These are phyloP conservation scores for Agriotes lineatus DNA, from an alignment of 2,888 invertebrate genomes.

Conservation along the genomic window DNA sequence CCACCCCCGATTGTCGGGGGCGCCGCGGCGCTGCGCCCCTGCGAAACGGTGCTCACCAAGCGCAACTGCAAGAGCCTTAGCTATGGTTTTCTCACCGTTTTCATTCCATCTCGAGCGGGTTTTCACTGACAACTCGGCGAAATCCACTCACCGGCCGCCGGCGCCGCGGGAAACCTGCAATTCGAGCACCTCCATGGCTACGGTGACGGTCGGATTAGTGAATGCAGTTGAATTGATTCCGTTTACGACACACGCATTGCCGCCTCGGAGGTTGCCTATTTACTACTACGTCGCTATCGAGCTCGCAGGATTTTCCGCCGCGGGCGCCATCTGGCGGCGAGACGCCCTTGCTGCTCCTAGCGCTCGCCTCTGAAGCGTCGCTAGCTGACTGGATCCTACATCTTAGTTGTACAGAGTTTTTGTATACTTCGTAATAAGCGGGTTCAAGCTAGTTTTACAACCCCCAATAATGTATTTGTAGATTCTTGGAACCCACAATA, in stretches of 20 bases:
- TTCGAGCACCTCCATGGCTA: slow-evolving; percentile 35
- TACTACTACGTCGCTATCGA: slow-evolving; percentile 48
- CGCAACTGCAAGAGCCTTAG: background rate
- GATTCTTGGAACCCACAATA: no score
- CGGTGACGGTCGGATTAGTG: slow-evolving; percentile 27
- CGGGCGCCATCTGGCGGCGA: background rate
- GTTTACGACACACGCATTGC: slow-evolving; percentile 45
- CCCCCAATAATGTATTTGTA: no score
- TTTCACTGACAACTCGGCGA: slow-evolving; percentile 27
- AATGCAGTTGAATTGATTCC: slow-evolving; percentile 41
- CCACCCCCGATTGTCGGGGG: no score
- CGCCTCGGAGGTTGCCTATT: slow-evolving; percentile 46
- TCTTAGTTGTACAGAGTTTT: no score
- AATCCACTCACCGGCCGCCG: slow-evolving; percentile 15
- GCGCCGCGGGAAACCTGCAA: slow-evolving; percentile 11
- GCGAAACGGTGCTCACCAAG: background rate
- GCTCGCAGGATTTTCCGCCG: slow-evolving; percentile 43
- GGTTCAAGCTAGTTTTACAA: no score
- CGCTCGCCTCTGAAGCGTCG: no score
- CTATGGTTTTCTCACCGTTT: slow-evolving; percentile 30
- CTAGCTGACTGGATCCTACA: no score
- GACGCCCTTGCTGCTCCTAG: no score
- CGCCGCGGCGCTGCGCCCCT: no score
- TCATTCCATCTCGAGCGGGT: slow-evolving; percentile 35
- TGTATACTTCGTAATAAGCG: no score